Evolutionary conservation across 1,140 invertebrate species (phyloP).

Genomic region (Cyclina sinensis): DNA sequence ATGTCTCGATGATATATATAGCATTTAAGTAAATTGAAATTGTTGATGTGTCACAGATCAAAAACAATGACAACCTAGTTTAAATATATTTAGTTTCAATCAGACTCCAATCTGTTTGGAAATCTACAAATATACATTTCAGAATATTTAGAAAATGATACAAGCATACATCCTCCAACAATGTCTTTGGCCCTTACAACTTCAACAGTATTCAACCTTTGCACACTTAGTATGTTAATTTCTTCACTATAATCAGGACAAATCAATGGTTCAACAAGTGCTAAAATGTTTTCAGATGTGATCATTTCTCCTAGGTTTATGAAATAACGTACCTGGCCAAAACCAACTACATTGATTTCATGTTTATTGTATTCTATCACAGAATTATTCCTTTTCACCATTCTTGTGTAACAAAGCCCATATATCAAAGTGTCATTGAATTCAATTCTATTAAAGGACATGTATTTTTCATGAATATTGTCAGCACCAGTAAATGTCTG

Average conservation of each 20-base stretch:
- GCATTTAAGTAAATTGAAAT: conserved; percentile 16
- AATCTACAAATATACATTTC: conserved; percentile 18
- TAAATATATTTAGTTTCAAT: neutral
- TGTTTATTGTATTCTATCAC: neutral
- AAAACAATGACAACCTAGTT: conserved; percentile 13
- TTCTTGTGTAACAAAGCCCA: neutral
- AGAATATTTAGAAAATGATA: conserved; percentile 10
- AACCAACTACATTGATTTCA: neutral
- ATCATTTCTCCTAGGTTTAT: conserved; percentile 17
- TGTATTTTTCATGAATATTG: neutral
- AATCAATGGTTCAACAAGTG: neutral
- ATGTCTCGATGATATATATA: conserved; percentile 8
- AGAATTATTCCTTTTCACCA: conserved; percentile 13
- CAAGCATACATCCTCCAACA: neutral
- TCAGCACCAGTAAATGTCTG: neutral
- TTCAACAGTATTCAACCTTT: neutral
- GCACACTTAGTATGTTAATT: neutral
- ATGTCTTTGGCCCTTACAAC: neutral
- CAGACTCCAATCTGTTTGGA: conserved; percentile 3
- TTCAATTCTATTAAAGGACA: conserved; percentile 14
- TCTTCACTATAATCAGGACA: neutral
- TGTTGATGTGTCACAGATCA: conserved; percentile 13
- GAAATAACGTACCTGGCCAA: neutral
- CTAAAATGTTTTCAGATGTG: conserved; percentile 4
- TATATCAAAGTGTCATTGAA: conserved; percentile 23